Percentiles rank a stretch among this genome's conserved stretches.
Conservation (phyloP, 2,113 vertebrate species). For the Thryonomys swinderianus region DNA sequence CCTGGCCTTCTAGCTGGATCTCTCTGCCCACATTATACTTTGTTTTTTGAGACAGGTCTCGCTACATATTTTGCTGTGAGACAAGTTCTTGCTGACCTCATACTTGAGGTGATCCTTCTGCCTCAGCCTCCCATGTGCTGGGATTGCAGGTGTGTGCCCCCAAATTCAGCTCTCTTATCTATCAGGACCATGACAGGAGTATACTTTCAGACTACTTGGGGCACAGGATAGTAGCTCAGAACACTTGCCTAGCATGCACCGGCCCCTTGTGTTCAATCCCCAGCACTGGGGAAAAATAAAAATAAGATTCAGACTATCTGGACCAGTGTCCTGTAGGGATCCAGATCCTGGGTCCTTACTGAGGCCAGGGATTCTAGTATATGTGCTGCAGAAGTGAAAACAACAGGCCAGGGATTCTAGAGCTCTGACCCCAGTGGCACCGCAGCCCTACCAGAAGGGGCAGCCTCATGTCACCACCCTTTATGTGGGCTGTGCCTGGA, state of each 20-base stretch:
- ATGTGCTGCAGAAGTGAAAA: not conserved
- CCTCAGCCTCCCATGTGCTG: not conserved
- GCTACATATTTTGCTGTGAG: not conserved
- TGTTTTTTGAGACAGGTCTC: not conserved
- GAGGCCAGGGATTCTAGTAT: not conserved
- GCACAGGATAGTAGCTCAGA: not conserved
- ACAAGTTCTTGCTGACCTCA: not conserved
- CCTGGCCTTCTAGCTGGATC: not conserved
- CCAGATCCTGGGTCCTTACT: not conserved
- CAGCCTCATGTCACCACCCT: not conserved
- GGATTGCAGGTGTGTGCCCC: not conserved
- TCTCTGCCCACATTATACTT: not conserved
- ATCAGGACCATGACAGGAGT: not conserved
- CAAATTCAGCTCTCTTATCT: not conserved
- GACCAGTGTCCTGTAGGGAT: not conserved
- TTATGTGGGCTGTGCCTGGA: not conserved
- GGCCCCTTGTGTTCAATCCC: not conserved
- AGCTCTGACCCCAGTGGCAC: not conserved
- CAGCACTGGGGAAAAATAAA: not conserved
- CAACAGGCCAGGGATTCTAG: not conserved
- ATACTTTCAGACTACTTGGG: not conserved
- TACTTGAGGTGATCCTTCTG: not conserved
- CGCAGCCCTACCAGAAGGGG: not conserved
- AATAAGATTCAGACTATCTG: not conserved
- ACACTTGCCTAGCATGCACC: not conserved